Evolutionary conservation across 2,113 vertebrate genomes (phyloP).

Genomic region (Rissa tridactyla): DNA sequence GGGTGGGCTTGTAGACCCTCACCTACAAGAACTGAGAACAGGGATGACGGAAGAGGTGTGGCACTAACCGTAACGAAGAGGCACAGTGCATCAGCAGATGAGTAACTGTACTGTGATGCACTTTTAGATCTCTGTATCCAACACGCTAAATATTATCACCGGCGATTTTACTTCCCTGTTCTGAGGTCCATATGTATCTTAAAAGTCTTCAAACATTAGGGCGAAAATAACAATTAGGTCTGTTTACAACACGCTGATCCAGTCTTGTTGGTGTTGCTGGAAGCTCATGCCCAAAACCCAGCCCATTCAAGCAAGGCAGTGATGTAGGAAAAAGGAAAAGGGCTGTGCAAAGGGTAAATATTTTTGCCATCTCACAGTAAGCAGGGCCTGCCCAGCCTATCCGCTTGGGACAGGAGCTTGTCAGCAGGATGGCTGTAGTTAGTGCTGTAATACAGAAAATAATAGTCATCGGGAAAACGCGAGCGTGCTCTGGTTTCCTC

Average conservation of each 20-base stretch:
- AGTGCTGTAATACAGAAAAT: neutral
- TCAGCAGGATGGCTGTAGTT: neutral
- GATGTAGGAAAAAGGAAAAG: conserved; percentile 8
- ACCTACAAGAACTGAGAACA: neutral
- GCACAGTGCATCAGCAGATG: neutral
- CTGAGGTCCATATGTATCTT: neutral
- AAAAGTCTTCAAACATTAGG: neutral
- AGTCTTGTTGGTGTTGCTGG: neutral
- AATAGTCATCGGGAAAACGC: neutral
- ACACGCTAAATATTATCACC: neutral
- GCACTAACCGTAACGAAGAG: neutral
- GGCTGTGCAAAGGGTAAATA: neutral
- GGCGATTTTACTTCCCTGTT: neutral
- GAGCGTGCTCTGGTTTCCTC: neutral
- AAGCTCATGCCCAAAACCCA: neutral
- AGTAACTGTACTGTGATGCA: neutral
- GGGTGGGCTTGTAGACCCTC: neutral
- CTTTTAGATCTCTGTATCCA: neutral
- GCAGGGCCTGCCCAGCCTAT: neutral
- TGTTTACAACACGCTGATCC: neutral
- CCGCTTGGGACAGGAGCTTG: neutral
- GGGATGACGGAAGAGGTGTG: neutral
- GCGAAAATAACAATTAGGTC: neutral
- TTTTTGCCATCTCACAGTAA: neutral
- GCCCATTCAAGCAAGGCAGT: conserved; percentile 18